phyloP scores from a whole-genome alignment of 2,888 invertebrate species.

The Tholera decimalis region DNA sequence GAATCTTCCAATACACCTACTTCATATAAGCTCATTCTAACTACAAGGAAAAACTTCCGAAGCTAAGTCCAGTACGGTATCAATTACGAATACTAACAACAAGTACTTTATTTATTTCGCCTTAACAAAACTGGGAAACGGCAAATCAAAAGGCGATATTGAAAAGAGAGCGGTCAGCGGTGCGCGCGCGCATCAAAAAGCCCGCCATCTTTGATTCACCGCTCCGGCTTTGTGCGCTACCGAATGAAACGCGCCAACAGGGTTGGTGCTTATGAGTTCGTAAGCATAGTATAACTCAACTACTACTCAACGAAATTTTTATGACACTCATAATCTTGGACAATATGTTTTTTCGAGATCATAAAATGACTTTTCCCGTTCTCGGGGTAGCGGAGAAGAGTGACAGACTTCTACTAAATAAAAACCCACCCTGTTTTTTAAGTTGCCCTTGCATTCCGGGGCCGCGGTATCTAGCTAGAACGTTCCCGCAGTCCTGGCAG shows the following conservation, averaged over 20 bases:
- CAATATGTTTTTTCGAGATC: no score
- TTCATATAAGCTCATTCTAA: neutral
- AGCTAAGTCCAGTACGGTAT: slow-evolving; percentile 39
- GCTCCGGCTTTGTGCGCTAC: slow-evolving; percentile 83
- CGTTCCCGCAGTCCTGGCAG: no score
- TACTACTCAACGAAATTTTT: neutral
- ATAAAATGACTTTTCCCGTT: no score
- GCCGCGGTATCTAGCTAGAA: no score
- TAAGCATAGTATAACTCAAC: neutral
- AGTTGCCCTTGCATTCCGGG: no score
- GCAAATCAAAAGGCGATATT: slow-evolving; percentile 75
- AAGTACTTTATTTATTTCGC: slow-evolving; percentile 52
- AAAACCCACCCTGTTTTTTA: no score
- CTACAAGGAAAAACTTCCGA: slow-evolving; percentile 4
- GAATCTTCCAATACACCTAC: neutral
- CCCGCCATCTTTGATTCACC: slow-evolving; percentile 78
- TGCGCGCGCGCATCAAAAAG: slow-evolving; percentile 70
- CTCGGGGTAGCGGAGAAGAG: no score
- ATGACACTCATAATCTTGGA: no score
- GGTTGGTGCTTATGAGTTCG: slow-evolving; percentile 40
- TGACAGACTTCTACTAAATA: no score
- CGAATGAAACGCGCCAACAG: slow-evolving; percentile 66
- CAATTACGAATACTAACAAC: slow-evolving; percentile 50
- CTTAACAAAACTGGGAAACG: slow-evolving; percentile 61
- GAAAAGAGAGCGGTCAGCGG: slow-evolving; percentile 68